Evolutionary conservation across 53 echinoderm and acorn worm genomes (phyloP), one percentile per base, ranked within the genome.

Genomic region (Echinarachnius parma): DNA sequence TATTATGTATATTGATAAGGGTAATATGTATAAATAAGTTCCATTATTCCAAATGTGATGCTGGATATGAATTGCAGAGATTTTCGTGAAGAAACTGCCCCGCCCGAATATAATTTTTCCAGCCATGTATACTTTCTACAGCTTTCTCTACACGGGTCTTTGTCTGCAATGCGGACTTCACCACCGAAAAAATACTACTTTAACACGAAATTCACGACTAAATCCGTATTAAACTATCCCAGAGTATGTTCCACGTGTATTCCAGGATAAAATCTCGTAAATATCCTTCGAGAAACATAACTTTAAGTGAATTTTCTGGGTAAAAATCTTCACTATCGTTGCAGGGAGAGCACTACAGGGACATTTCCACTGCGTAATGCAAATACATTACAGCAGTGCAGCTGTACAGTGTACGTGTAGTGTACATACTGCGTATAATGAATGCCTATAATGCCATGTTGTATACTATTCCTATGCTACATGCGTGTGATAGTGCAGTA

Each of bases 211-310:
- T 56, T 56, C 74, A 72, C 55, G 37, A 72, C 74, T 72, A 54
- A 72, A 72, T 72, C 74, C 74, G 42, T 25, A 36, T 72, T 56
- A 72, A 72, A 57, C 56, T 72, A 72, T 72, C 74, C 74, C 74
- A 72, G 45, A 72, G 74, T 72, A 72, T 57, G 74, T 72, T 72
- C 74, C 74, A 72, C 27, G 74, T 72, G 56, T 72, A 72, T 72
- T 72, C 74, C 74, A 72, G 74, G 74, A 72, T 72, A 72, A 72
- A 56, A 72, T 56, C 74, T 23, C 74, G 28, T 57, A 36, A 72
- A 72, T 72, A 72, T 72, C 74, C 74, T 56, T 56, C 55, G 28
- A 72, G 74, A 72, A 72, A 72, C 55, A 54, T 56, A 72, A 26
- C 55, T 56, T 25, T 72, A 72, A 44, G 57, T 35, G 74, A 39